Percentiles rank a stretch among this genome's conserved stretches.
phyloP scores from a whole-genome alignment of 2,113 vertebrate species.

The Plotosus lineatus region DNA sequence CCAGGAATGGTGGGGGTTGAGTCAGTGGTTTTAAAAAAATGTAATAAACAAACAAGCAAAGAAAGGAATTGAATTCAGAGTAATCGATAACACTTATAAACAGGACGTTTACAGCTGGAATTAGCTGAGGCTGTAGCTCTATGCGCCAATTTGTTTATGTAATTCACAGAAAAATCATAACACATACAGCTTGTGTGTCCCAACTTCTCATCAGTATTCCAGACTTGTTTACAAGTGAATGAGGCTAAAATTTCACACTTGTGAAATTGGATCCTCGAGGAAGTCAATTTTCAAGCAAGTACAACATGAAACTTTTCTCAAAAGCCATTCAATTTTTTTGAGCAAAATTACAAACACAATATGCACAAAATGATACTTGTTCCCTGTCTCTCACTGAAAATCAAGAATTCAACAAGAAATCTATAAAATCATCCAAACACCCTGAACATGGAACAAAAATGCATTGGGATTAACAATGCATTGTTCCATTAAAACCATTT shows the following conservation, averaged over 20 bases:
- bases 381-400: neutral
- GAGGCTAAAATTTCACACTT: neutral
- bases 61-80: neutral
- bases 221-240: neutral
- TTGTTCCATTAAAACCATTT: constrained; percentile 1
- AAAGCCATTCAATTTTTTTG: neutral
- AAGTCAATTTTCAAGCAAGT: neutral
- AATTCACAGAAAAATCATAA: neutral
- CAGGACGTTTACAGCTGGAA: neutral
- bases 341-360: neutral
- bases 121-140: neutral
- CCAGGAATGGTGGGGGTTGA: constrained; percentile 12
- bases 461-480: neutral
- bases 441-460: neutral
- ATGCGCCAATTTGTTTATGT: neutral
- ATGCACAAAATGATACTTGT: neutral
- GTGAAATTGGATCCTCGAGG: neutral
- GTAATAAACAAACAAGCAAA: neutral
- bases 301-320: neutral
- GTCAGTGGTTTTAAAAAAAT: constrained; percentile 18
- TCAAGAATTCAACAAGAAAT: neutral
- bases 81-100: neutral
- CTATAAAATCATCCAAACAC: neutral
- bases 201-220: neutral
- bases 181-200: neutral